phyloP scores from a whole-genome alignment of 2,888 invertebrate species.

The Euzetes globulus region DNA sequence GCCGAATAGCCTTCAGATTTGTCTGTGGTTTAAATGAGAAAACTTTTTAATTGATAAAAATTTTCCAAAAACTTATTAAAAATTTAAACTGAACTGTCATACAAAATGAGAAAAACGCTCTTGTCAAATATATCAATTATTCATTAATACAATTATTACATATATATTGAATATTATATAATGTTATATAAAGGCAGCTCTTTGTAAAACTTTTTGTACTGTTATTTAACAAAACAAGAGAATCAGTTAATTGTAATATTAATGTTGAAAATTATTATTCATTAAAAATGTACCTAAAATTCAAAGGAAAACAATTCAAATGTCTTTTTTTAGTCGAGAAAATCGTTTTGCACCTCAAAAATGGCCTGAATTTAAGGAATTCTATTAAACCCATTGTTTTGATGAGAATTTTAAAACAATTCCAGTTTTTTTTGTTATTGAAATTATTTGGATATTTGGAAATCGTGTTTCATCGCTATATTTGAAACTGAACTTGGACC shows the following conservation, averaged over 20 bases:
- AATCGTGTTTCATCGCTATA: too few relatives aligned
- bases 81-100: background rate
- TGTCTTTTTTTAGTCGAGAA: too few relatives aligned
- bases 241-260: background rate
- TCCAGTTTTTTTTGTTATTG: too few relatives aligned
- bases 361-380: too few relatives aligned
- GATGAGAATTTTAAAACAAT: too few relatives aligned
- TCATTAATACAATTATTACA: background rate
- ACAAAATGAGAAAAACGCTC: background rate
- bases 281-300: background rate
- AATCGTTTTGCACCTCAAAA: too few relatives aligned
- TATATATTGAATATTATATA: background rate
- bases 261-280: background rate
- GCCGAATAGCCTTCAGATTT: slow-evolving; percentile 1
- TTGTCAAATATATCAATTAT: background rate
- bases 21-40: slow-evolving; percentile 7
- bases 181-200: background rate
- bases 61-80: background rate
- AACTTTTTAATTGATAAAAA: too few relatives aligned
- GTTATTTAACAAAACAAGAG: background rate
- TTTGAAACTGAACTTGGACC: too few relatives aligned
- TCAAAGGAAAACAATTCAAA: too few relatives aligned
- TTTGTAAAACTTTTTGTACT: slow-evolving; percentile 8
- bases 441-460: too few relatives aligned
- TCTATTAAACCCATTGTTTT: too few relatives aligned